Evolutionary conservation across 2,797 vertebrate genomes (phyloP).

Genomic region (Phalloptychus januarius): DNA sequence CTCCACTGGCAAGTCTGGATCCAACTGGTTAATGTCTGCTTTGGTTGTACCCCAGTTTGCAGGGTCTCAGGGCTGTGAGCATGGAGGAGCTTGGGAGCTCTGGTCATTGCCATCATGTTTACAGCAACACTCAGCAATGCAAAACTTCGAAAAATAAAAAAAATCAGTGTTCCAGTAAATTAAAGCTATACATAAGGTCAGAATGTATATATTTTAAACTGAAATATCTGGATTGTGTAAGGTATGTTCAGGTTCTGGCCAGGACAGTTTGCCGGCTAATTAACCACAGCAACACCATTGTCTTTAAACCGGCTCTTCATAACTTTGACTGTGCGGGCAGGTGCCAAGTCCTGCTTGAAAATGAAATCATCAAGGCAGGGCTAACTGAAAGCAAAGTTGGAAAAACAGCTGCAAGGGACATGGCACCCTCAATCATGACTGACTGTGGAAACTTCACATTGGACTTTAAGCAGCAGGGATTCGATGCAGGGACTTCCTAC

Average conservation of each 20-base stretch:
- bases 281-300: not conserved
- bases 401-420: not conserved
- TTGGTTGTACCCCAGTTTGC: too few species aligned
- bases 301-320: not conserved
- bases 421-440: not conserved
- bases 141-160: too few species aligned
- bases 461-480: not conserved
- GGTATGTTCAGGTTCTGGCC: not conserved
- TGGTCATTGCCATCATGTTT: too few species aligned
- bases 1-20: too few species aligned
- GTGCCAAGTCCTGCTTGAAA: not conserved
- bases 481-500: not conserved
- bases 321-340: not conserved
- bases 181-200: too few species aligned
- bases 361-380: not conserved
- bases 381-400: not conserved
- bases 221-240: too few species aligned
- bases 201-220: too few species aligned
- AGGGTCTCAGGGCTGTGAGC: too few species aligned
- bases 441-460: not conserved
- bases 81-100: too few species aligned
- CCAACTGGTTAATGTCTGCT: too few species aligned
- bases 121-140: too few species aligned
- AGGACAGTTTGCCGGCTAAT: not conserved
- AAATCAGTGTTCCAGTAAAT: too few species aligned